phyloP scores from a whole-genome alignment of 2,797 vertebrate species.

The Labroides dimidiatus region DNA sequence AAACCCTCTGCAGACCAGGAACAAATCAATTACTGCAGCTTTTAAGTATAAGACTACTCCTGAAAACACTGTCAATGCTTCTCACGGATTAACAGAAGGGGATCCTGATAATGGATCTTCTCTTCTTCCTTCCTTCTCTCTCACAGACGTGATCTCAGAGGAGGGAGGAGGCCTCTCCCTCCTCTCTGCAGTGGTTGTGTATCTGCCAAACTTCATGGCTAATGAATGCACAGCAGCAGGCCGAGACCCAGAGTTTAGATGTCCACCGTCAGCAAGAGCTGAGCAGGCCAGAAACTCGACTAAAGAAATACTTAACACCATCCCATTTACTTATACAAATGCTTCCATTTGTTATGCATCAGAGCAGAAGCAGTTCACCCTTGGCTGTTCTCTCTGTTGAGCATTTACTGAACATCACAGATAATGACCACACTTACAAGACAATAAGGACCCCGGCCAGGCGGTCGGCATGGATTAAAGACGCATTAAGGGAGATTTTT shows the following conservation, averaged over 20 bases:
- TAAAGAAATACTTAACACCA: conserved; percentile 34
- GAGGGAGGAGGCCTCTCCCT: conserved; percentile 1
- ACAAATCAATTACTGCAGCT: conserved; percentile 5
- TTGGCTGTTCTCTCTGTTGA: conserved; percentile 56
- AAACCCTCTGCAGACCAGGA: not conserved
- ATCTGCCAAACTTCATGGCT: conserved; percentile 15
- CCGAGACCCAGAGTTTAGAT: conserved; percentile 23
- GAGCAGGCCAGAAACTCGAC: conserved; percentile 28
- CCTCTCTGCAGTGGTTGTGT: conserved; percentile 9
- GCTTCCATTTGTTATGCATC: conserved; percentile 52
- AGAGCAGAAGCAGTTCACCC: conserved; percentile 53
- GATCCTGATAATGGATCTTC: conserved; percentile 48
- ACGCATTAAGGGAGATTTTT: conserved; percentile 63
- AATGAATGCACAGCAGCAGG: conserved; percentile 41
- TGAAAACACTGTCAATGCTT: conserved; percentile 44
- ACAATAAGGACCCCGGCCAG: conserved; percentile 63
- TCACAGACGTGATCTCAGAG: conserved; percentile 16
- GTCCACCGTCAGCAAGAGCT: conserved; percentile 23
- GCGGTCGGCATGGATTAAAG: conserved; percentile 69
- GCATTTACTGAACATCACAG: conserved; percentile 66
- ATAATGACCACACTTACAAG: conserved; percentile 71
- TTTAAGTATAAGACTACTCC: conserved; percentile 9
- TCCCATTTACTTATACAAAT: conserved; percentile 53
- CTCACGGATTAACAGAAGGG: conserved; percentile 34
- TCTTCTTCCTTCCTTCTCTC: conserved; percentile 11